phyloP scores from a whole-genome alignment of 2,113 vertebrate species.

The Ornithorhynchus anatinus region DNA sequence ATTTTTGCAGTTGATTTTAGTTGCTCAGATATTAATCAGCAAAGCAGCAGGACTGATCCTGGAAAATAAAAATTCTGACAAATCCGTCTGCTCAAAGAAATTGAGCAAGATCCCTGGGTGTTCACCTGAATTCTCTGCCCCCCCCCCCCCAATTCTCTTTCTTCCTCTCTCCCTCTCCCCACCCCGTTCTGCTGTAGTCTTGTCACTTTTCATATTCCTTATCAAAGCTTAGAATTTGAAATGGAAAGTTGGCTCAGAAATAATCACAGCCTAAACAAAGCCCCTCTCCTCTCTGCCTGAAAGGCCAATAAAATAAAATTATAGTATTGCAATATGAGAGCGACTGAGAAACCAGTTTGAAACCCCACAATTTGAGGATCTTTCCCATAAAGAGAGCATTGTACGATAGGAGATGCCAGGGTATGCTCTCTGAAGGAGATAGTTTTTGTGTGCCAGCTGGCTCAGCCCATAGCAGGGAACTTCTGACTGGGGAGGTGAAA shows the following conservation, averaged over 20 bases:
- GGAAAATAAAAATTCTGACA: slow-evolving; percentile 32
- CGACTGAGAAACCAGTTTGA: slow-evolving; percentile 25
- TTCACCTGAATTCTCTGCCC: slow-evolving; percentile 26
- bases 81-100: slow-evolving; percentile 51
- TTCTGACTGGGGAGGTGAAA: no score
- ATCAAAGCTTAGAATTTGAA: slow-evolving; percentile 56
- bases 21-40: neutral
- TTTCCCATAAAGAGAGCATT: slow-evolving; percentile 43
- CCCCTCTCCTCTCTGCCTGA: no score
- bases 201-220: slow-evolving; percentile 52
- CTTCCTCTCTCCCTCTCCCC: no score
- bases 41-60: neutral
- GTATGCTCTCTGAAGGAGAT: no score
- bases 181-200: no score
- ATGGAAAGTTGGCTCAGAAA: slow-evolving; percentile 48
- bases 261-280: slow-evolving; percentile 54
- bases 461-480: no score
- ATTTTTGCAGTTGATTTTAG: slow-evolving; percentile 11
- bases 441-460: slow-evolving; percentile 8
- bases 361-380: slow-evolving; percentile 33
- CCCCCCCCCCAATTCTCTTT: no score
- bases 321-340: slow-evolving; percentile 42
- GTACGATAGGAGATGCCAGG: slow-evolving; percentile 21
- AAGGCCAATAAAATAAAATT: slow-evolving; percentile 54
- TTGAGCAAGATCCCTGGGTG: slow-evolving; percentile 25